Conservation (phyloP, 2,113 vertebrate species). For the Podilymbus podiceps region DNA sequence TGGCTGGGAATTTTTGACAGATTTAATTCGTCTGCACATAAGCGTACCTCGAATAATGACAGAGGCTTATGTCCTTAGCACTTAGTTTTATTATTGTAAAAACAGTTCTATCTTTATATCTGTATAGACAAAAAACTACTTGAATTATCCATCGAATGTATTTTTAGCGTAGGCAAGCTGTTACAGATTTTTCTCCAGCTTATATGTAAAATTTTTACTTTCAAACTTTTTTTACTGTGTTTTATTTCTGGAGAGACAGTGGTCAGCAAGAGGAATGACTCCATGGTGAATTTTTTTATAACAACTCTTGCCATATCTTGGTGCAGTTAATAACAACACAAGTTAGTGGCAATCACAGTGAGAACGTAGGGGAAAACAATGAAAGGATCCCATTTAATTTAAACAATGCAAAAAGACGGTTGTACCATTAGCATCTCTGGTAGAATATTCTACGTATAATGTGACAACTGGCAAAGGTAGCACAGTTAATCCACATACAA, state of each 20-base stretch:
- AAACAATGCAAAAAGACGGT: neutral
- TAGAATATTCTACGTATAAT: neutral
- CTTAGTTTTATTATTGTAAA: neutral
- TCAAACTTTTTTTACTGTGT: neutral
- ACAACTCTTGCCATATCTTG: neutral
- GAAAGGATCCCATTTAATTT: neutral
- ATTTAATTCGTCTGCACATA: constrained; percentile 36
- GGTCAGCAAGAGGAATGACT: neutral
- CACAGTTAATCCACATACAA: neutral
- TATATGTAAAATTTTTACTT: neutral
- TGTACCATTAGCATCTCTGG: neutral
- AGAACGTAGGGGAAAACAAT: neutral
- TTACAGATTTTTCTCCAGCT: neutral
- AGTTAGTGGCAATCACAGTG: neutral
- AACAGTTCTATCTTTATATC: neutral
- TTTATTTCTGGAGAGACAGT: neutral
- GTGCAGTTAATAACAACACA: neutral
- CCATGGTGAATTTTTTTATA: neutral
- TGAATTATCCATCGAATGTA: neutral
- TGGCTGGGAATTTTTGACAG: neutral
- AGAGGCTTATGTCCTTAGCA: neutral
- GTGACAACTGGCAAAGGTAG: neutral
- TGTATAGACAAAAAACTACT: neutral
- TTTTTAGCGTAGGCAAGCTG: neutral
- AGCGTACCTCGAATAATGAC: constrained; percentile 29